phyloP scores from a whole-genome alignment of 2,888 invertebrate species.

The Tupiocoris notatus region DNA sequence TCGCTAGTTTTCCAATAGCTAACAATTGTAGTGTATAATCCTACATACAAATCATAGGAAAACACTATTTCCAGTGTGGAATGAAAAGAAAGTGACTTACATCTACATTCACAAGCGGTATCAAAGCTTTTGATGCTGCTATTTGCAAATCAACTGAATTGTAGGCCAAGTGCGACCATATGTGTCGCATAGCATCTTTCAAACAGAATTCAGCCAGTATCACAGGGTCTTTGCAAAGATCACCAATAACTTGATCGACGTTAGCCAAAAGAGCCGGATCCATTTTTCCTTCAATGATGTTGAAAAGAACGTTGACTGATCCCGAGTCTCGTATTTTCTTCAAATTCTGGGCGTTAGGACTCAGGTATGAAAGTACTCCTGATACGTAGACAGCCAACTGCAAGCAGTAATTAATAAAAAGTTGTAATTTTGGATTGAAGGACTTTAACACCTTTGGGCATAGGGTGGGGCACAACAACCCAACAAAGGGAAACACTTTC shows the following conservation, averaged over 20 bases:
- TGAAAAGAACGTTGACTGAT: constrained; percentile 8
- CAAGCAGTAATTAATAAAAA: not conserved
- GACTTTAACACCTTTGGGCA: too few species aligned
- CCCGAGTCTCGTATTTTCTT: constrained; percentile 28
- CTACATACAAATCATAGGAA: too few species aligned
- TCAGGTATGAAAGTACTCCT: constrained; percentile 34
- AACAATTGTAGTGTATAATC: too few species aligned
- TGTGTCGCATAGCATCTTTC: constrained; percentile 25
- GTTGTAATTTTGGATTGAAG: too few species aligned
- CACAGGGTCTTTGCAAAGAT: constrained; percentile 19
- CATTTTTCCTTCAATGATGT: constrained; percentile 29
- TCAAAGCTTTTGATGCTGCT: constrained; percentile 32
- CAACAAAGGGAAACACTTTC: too few species aligned
- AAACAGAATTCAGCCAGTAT: constrained; percentile 20
- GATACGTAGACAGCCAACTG: constrained; percentile 31
- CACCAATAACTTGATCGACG: constrained; percentile 30
- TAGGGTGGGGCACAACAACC: too few species aligned
- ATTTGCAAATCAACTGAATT: constrained; percentile 24
- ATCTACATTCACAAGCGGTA: constrained; percentile 17
- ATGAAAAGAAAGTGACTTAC: too few species aligned
- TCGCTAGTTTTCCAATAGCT: too few species aligned
- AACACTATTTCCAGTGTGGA: too few species aligned
- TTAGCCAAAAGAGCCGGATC: constrained; percentile 20
- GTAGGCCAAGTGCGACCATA: constrained; percentile 32
- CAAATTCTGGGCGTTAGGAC: constrained; percentile 22